phyloP scores from a whole-genome alignment of 2,797 vertebrate species.

The Todus mexicanus region DNA sequence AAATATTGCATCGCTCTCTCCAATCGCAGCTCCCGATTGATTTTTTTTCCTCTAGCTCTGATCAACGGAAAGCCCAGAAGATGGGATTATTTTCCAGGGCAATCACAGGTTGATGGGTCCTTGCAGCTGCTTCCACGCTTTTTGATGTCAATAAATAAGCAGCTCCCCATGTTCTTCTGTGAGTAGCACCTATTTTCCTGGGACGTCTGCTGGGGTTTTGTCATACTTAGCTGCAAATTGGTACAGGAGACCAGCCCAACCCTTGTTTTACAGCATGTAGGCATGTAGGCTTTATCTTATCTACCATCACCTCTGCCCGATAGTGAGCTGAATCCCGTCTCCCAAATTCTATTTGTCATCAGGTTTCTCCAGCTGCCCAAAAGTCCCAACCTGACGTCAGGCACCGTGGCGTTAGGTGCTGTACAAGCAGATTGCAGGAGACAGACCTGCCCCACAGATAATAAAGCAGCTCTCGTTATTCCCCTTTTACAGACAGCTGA shows the following conservation, averaged over 20 bases:
- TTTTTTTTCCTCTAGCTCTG: constrained; percentile 38
- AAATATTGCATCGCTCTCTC: constrained; percentile 53
- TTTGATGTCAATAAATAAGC: constrained; percentile 26
- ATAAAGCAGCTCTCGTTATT: neutral
- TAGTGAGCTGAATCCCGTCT: constrained; percentile 6
- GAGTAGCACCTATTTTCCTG: neutral
- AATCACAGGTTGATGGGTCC: constrained; percentile 56
- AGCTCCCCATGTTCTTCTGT: neutral
- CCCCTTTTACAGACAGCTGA: constrained; percentile 3
- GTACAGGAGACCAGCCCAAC: neutral
- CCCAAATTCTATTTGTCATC: constrained; percentile 11
- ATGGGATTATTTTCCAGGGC: constrained; percentile 65
- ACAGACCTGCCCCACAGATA: neutral
- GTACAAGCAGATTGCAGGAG: neutral
- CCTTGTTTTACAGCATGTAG: neutral
- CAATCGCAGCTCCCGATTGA: constrained; percentile 55
- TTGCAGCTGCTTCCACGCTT: constrained; percentile 61
- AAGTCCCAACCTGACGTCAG: neutral
- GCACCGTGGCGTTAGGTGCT: neutral
- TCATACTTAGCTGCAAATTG: constrained; percentile 14
- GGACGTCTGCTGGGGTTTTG: neutral
- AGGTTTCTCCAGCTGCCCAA: neutral
- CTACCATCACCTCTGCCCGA: constrained; percentile 19
- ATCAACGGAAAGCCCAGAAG: neutral
- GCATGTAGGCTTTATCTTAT: constrained; percentile 35